A percentile compares a stretch with the other conserved stretches of the same genome.
Conservation (phyloP, 2,888 invertebrate species). For the Laspeyria flexula region DNA sequence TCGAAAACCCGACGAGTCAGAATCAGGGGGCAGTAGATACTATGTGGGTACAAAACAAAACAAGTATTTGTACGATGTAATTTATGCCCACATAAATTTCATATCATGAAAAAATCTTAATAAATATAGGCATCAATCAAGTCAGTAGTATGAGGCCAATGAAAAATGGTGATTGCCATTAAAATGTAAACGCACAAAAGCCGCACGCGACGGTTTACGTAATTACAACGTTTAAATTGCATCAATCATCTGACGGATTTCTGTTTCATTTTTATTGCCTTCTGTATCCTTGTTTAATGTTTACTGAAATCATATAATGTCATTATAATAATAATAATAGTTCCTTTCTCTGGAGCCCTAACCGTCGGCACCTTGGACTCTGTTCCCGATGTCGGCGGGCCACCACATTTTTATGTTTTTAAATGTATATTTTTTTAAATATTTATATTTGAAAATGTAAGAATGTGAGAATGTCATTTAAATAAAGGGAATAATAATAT, state of each 20-base stretch:
- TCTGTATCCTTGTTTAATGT: conserved; percentile 28
- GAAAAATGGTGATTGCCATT: conserved; percentile 73
- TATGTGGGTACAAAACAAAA: background rate
- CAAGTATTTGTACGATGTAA: background rate
- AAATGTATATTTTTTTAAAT: no score
- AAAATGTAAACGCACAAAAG: conserved; percentile 61
- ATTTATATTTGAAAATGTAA: no score
- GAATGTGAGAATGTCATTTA: no score
- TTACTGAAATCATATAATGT: background rate
- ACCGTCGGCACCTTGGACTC: no score
- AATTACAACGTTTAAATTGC: conserved; percentile 72
- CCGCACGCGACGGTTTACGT: conserved; percentile 61
- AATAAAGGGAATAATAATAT: no score
- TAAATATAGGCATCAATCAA: conserved; percentile 77
- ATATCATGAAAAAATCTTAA: conserved; percentile 59
- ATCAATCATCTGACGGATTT: conserved; percentile 66
- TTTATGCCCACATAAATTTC: conserved; percentile 7
- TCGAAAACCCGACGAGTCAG: no score
- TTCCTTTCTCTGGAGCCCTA: no score
- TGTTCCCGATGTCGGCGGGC: no score
- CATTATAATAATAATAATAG: no score
- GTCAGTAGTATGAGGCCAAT: conserved; percentile 54
- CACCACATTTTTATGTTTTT: no score
- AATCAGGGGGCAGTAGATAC: no score
- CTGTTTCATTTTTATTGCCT: conserved; percentile 37